phyloP scores from a whole-genome alignment of 2,113 vertebrate genomes.

The Mus spicilegus region DNA sequence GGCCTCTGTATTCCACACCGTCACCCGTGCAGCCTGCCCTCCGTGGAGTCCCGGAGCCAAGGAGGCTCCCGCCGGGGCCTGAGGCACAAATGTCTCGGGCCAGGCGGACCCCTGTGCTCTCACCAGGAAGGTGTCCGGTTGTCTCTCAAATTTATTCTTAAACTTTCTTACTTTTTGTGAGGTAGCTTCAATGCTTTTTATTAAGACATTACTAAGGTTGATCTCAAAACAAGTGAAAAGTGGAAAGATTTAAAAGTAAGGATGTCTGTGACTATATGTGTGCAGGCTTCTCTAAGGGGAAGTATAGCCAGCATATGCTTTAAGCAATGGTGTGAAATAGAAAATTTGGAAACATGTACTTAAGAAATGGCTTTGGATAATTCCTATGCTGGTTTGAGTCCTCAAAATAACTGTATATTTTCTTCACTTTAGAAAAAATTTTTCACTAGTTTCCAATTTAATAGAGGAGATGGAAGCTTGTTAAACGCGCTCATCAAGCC shows the following conservation, averaged over 20 bases:
- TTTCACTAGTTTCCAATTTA: not conserved
- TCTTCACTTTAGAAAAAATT: slow-evolving; percentile 10
- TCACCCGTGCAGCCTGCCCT: too few species aligned
- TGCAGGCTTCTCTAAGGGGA: not conserved
- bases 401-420: not conserved
- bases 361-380: not conserved
- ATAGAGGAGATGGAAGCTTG: not conserved
- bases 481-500: too few species aligned
- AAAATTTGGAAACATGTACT: not conserved
- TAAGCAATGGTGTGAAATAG: not conserved
- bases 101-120: too few species aligned
- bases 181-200: not conserved
- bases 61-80: too few species aligned
- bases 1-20: too few species aligned
- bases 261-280: not conserved
- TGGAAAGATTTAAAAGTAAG: not conserved
- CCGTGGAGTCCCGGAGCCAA: too few species aligned
- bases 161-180: not conserved
- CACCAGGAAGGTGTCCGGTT: too few species aligned
- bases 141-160: not conserved
- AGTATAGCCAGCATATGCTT: not conserved
- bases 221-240: not conserved
- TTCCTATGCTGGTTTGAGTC: not conserved
- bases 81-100: too few species aligned
- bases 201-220: not conserved